phyloP scores from a whole-genome alignment of 2,113 vertebrate genomes.

The Picathartes gymnocephalus region DNA sequence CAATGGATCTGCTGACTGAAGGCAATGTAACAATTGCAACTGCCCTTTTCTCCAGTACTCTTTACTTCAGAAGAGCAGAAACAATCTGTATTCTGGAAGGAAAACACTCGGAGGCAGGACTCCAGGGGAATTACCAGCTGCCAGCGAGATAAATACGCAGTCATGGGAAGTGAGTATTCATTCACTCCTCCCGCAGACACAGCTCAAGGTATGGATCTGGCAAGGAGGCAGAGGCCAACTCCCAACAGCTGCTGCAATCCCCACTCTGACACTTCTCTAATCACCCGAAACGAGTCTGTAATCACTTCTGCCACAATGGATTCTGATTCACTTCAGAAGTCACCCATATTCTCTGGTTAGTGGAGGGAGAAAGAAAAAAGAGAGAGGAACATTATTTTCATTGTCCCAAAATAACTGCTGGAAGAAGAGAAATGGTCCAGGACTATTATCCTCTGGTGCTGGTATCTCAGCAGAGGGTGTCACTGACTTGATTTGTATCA shows the following conservation, averaged over 20 bases:
- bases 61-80: not conserved
- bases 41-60: constrained; percentile 32
- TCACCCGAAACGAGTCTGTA: not conserved
- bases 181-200: not conserved
- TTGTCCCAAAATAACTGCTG: not conserved
- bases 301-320: not conserved
- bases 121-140: not conserved
- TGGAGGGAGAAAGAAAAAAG: not conserved
- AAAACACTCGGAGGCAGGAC: not conserved
- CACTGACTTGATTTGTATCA: not conserved
- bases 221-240: not conserved
- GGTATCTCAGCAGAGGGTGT: not conserved
- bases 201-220: not conserved
- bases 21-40: not conserved
- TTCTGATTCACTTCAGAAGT: not conserved
- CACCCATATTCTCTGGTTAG: not conserved
- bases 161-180: not conserved
- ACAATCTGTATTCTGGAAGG: not conserved
- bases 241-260: not conserved
- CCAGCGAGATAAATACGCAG: not conserved
- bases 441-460: not conserved
- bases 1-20: not conserved
- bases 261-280: not conserved
- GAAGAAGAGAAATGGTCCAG: not conserved
- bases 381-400: not conserved